These are phyloP conservation scores for Disparrhopalites patrizii DNA, from an alignment of 2,888 invertebrate species.

Conservation along the genomic window DNA sequence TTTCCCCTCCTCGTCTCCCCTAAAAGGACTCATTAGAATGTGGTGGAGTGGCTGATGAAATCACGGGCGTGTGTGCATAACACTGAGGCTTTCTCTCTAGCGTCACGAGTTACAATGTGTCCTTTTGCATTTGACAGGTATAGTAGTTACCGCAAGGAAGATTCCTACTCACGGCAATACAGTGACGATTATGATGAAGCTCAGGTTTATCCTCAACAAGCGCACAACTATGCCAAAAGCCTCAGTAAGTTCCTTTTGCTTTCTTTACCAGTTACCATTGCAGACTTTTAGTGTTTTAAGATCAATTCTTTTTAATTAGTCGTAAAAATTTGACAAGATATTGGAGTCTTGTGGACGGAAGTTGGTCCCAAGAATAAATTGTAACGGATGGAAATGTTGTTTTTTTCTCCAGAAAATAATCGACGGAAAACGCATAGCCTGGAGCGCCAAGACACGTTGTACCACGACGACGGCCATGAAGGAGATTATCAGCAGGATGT, in stretches of 20 bases:
- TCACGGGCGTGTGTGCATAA: too few relatives aligned
- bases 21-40: too few relatives aligned
- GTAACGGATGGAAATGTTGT: not conserved
- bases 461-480: slow-evolving; percentile 60
- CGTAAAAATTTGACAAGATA: too few relatives aligned
- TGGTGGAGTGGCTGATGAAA: too few relatives aligned
- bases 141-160: slow-evolving; percentile 35
- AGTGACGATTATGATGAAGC: slow-evolving; percentile 45
- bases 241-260: slow-evolving; percentile 36
- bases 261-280: not conserved
- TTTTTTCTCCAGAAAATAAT: slow-evolving; percentile 36
- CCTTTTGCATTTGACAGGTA: slow-evolving; percentile 21
- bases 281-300: too few relatives aligned
- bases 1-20: too few relatives aligned
- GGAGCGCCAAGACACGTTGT: slow-evolving; percentile 73
- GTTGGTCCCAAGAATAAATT: too few relatives aligned
- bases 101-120: not conserved
- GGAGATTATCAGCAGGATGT: slow-evolving; percentile 41
- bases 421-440: slow-evolving; percentile 59
- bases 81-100: too few relatives aligned
- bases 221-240: slow-evolving; percentile 45
- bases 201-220: slow-evolving; percentile 45
- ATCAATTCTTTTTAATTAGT: too few relatives aligned
- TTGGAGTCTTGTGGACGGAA: too few relatives aligned
- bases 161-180: slow-evolving; percentile 40